Conservation (phyloP, 2,797 vertebrate genomes). For the Tachyglossus aculeatus region DNA sequence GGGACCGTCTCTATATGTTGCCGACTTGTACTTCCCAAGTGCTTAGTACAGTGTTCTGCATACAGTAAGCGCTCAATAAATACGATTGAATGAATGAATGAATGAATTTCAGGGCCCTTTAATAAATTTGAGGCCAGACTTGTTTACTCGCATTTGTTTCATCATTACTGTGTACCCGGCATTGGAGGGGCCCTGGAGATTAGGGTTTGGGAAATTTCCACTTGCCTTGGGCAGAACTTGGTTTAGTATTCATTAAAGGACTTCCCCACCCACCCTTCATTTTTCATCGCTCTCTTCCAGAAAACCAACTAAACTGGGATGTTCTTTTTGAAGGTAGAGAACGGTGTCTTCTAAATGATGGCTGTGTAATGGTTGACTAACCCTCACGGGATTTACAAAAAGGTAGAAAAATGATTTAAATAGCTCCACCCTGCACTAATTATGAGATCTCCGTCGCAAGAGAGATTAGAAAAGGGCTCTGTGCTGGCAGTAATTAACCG, state of each 20-base stretch:
- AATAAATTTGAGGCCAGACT: background rate
- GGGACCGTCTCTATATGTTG: too few species aligned
- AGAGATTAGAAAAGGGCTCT: too few species aligned
- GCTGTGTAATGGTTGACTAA: too few species aligned
- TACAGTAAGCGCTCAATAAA: too few species aligned
- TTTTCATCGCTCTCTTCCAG: background rate
- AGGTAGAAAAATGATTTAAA: too few species aligned
- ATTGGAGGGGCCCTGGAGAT: background rate
- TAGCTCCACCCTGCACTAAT: too few species aligned
- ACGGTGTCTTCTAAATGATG: background rate
- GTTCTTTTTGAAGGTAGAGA: background rate
- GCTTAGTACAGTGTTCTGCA: too few species aligned
- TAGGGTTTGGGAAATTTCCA: background rate
- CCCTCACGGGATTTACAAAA: too few species aligned
- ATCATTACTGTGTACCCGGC: background rate
- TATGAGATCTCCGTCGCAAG: too few species aligned
- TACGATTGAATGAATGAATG: too few species aligned
- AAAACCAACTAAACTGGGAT: background rate
- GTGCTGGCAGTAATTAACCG: accelerated
- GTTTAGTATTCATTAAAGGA: background rate
- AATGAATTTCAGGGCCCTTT: accelerated
- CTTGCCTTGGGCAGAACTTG: background rate
- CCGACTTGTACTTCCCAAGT: too few species aligned
- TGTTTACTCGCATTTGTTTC: background rate
- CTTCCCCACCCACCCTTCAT: background rate